Conservation (phyloP, 2,888 invertebrate species). For the Tipula confusa region DNA sequence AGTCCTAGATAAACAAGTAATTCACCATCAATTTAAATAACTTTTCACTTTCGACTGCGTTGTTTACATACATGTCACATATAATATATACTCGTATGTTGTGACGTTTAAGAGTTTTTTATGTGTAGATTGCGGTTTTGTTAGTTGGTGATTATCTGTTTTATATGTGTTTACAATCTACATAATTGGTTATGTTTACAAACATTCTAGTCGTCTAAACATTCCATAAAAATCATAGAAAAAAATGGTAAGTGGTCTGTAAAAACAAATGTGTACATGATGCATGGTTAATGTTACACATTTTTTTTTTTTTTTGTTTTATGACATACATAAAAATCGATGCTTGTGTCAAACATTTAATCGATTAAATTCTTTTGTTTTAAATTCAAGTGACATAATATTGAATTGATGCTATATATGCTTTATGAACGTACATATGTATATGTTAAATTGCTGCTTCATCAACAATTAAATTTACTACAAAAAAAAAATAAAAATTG, state of each 20-base stretch:
- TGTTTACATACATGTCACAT: not conserved
- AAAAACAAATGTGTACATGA: not conserved
- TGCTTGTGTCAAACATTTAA: not conserved
- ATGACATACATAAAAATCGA: not conserved
- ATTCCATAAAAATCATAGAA: not conserved
- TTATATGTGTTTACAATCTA: not conserved
- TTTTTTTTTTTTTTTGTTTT: not conserved
- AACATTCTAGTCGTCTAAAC: not conserved
- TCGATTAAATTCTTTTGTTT: not conserved
- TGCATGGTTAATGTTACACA: not conserved
- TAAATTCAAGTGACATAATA: not conserved
- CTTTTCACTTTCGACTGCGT: not conserved
- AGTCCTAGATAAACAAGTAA: constrained; percentile 1
- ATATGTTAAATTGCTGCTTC: not conserved
- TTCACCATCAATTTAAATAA: not conserved
- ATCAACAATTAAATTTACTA: not conserved
- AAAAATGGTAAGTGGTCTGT: not conserved
- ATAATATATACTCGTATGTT: not conserved
- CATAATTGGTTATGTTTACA: not conserved
- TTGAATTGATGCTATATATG: not conserved
- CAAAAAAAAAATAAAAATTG: too few relatives aligned
- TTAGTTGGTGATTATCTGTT: not conserved
- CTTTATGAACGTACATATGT: not conserved
- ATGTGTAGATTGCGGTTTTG: not conserved
- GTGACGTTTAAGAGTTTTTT: not conserved